Conservation (phyloP, 2,888 invertebrate species). For the Nebria salina region DNA sequence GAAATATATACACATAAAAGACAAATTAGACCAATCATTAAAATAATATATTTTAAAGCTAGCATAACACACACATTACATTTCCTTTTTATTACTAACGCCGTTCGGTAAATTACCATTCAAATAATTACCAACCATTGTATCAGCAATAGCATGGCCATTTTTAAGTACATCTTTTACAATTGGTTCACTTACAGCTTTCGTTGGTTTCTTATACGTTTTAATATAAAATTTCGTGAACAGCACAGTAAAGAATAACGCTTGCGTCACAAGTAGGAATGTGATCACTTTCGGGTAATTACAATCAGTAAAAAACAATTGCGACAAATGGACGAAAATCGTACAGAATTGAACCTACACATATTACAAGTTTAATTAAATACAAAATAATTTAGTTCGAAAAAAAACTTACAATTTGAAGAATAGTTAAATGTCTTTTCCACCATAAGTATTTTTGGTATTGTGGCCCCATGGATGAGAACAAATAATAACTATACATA, state of each 20-base stretch:
- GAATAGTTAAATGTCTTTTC: slow-evolving; percentile 90
- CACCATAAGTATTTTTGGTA: slow-evolving; percentile 91
- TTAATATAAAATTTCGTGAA: slow-evolving; percentile 80
- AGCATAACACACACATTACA: background rate
- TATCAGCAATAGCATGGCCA: slow-evolving; percentile 10
- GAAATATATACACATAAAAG: background rate
- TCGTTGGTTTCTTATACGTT: slow-evolving; percentile 66
- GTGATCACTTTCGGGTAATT: slow-evolving; percentile 77
- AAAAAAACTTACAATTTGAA: slow-evolving; percentile 80
- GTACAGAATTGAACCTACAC: slow-evolving; percentile 78
- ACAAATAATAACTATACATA: slow-evolving; percentile 93
- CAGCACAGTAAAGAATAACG: slow-evolving; percentile 78
- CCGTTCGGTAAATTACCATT: slow-evolving; percentile 32
- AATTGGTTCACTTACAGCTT: background rate
- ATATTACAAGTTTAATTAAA: slow-evolving; percentile 51
- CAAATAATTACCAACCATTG: slow-evolving; percentile 5
- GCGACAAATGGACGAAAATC: slow-evolving; percentile 76
- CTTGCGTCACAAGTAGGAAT: slow-evolving; percentile 72
- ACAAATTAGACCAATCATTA: background rate
- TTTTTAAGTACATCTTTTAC: slow-evolving; percentile 22
- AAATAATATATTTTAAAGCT: slow-evolving; percentile 7
- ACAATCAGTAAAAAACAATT: slow-evolving; percentile 71
- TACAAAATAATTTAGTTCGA: background rate
- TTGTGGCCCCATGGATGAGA: slow-evolving; percentile 88
- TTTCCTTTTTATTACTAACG: slow-evolving; percentile 25